These are phyloP conservation scores for Glossophaga mutica DNA, from an alignment of 2,797 vertebrate species.

Conservation along the genomic window DNA sequence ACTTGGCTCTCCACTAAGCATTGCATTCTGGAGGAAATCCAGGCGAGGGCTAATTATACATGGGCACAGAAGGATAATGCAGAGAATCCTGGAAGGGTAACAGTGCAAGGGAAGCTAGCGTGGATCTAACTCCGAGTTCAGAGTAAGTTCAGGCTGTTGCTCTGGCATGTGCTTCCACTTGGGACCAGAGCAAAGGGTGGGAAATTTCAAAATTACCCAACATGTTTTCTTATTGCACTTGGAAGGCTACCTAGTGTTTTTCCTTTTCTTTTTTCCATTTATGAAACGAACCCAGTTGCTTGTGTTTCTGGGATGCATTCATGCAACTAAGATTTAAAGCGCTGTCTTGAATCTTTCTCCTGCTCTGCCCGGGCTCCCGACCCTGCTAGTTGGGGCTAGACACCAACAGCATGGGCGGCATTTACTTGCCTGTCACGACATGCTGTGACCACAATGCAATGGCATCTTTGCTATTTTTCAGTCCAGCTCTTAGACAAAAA, in stretches of 20 bases:
- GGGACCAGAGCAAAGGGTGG: conserved; percentile 64
- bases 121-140: conserved; percentile 56
- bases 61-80: neutral
- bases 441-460: neutral
- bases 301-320: conserved; percentile 18
- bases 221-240: conserved; percentile 72
- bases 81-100: neutral
- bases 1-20: neutral
- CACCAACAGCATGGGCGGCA: neutral
- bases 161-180: conserved; percentile 64
- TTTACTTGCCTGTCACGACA: neutral
- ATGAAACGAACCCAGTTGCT: conserved; percentile 39
- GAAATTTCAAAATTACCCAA: conserved; percentile 74
- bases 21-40: neutral
- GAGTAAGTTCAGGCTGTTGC: conserved; percentile 56
- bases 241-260: conserved; percentile 57
- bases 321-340: conserved; percentile 19
- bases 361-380: neutral
- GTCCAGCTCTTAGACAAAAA: conserved; percentile 15
- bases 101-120: neutral
- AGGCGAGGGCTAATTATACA: neutral
- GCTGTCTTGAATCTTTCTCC: neutral
- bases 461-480: neutral
- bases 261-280: conserved; percentile 36
- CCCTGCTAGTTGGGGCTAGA: neutral